phyloP scores from a whole-genome alignment of 1,140 invertebrate genomes.

The Acyrthosiphon pisum region DNA sequence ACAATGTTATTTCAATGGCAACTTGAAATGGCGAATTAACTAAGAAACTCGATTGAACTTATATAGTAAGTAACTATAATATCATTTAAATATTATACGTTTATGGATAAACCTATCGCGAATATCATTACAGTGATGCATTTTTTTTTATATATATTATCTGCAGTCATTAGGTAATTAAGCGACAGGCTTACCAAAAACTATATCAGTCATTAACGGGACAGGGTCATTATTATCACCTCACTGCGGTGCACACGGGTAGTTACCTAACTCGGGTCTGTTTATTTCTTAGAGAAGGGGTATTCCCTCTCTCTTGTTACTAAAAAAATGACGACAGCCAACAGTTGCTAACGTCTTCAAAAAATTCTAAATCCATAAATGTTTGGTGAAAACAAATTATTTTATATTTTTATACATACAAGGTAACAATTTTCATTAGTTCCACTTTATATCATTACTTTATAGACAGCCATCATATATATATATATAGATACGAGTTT shows the following conservation, averaged over 20 bases:
- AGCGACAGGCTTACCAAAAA: not conserved
- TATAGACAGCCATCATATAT: not conserved
- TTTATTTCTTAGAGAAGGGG: not conserved
- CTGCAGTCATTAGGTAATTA: not conserved
- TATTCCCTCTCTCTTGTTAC: not conserved
- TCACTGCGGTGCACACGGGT: not conserved
- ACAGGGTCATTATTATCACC: conserved; percentile 6
- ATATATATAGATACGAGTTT: too few species aligned
- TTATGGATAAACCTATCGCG: not conserved
- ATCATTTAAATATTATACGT: not conserved
- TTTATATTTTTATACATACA: not conserved
- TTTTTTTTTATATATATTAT: not conserved
- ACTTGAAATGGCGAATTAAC: not conserved
- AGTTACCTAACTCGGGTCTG: not conserved
- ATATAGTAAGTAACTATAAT: not conserved
- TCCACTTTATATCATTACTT: not conserved
- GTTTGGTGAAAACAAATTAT: not conserved
- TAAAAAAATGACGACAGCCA: not conserved
- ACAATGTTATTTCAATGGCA: conserved; percentile 37
- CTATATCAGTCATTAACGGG: not conserved
- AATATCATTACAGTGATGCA: not conserved
- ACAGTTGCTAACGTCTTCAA: not conserved
- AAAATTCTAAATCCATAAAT: not conserved
- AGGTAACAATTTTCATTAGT: not conserved
- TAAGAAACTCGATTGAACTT: not conserved